Evolutionary conservation across 2,797 vertebrate species (phyloP), one percentile per base, ranked within the genome.

Genomic region (Lacerta viridis): DNA sequence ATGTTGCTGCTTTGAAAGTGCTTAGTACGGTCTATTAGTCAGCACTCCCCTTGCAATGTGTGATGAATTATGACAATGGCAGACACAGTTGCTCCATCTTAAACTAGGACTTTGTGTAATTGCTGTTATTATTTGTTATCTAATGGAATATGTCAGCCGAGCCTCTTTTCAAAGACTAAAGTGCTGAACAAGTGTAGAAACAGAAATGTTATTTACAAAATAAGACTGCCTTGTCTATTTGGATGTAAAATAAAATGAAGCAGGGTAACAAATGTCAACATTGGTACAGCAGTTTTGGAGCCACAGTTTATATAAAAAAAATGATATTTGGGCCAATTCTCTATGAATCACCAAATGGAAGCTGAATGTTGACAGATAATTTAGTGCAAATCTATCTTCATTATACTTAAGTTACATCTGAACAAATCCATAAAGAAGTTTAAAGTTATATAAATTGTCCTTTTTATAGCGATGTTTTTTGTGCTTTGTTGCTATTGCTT

Each of bases 301-400:
- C 29, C 92, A 89, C 88, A 89, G 13, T 92, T 94, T 86, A 75
- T 86, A 88, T 88, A 55, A 55, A 55, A 55, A 55, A 55, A 55
- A 55, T 55, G 86, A 92, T 78, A 85, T 25, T 91, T 89, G 90
- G 85, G 87, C 78, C 69, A 74, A 74, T 9, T n/a, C 23, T 74
- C 1, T 17, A 46, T 46, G 72, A 66, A 43, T 85, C 72, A 77
- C 25, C 27, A 66, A 43, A 10, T 43, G 15, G 92, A 92, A 91
- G 69, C 46, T 85, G 86, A n/a, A n/a, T 88, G 83, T 83, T 93
- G 91, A 80, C 90, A 66, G 84, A 88, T 91, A 88, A 91, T 91
- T 91, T 86, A 87, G 46, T 80, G 91, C 83, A 66, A 85, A 74
- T 84, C 39, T 7, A 25, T 8, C 29, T 41, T n/a, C 25, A 41